phyloP scores from a whole-genome alignment of 2,888 invertebrate species.

The Cantharis lateralis region DNA sequence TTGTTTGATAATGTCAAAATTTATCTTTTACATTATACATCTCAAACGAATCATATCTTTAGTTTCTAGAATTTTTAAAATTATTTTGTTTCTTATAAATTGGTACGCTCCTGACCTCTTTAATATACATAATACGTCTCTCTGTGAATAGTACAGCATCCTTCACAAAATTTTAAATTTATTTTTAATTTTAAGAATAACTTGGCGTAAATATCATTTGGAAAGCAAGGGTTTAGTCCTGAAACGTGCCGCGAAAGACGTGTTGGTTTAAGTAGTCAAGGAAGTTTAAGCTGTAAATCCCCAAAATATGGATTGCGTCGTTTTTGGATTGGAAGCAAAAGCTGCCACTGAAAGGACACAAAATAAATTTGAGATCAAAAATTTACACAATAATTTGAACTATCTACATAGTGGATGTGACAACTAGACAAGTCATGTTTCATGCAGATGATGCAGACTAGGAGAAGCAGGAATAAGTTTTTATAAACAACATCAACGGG shows the following conservation, averaged over 20 bases:
- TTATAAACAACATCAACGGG: background rate
- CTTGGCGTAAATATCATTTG: background rate
- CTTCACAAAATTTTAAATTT: too few relatives aligned
- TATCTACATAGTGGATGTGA: background rate
- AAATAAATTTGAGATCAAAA: background rate
- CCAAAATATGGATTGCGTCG: background rate
- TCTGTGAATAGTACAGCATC: too few relatives aligned
- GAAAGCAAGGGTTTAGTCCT: background rate
- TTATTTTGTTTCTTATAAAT: too few relatives aligned
- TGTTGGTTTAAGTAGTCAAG: background rate
- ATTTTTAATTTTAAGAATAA: background rate
- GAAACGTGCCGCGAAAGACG: background rate
- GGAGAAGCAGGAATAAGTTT: background rate
- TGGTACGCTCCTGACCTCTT: too few relatives aligned
- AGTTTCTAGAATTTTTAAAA: too few relatives aligned
- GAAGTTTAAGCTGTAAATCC: background rate
- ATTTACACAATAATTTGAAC: background rate
- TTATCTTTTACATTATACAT: too few relatives aligned
- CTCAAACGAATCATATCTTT: too few relatives aligned
- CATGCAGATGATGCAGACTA: background rate
- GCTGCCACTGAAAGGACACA: background rate
- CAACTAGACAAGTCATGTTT: background rate
- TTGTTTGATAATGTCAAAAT: too few relatives aligned
- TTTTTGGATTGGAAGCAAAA: background rate
- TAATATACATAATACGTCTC: too few relatives aligned